Base-by-base conservation (phyloP, 30 jellyfish, hydroid and myxozoan species). In the Aurelia coerulea region DNA sequence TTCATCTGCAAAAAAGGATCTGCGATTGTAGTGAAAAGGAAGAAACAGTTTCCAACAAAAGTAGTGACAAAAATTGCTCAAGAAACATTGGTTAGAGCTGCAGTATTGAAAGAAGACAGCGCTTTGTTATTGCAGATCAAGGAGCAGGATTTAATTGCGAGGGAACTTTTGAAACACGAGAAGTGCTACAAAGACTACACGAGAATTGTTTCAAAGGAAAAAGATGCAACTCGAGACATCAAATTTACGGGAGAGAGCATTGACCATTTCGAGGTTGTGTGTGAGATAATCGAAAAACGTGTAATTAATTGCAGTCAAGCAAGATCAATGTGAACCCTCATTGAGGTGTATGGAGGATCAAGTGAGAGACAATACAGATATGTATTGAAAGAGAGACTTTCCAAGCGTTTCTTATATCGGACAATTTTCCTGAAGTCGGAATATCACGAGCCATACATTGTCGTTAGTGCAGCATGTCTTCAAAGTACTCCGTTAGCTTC, bases 381-480 rank as follows among this genome's bases (percentile, higher is more conserved):
- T 10, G 71, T 62, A 23, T 23, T 62, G 9, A 62, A 31, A 42
- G 53, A 42, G 4, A 42, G 53, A 10, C 53, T 42, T 3, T 42
- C 53, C 8, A 42, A 42, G 53, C 71, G 71, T 62, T 62, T 62
- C 71, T 62, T 23, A 62, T 10, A 62, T 62, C 71, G 71, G 35
- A 62, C 9, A 5, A 62, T 62, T 62, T 62, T 62, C 71, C 71
- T 67, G 18, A 67, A 67, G 50, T 67, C 78, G 1, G 78, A 67
- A 23, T 67, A 67, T 67, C 78, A 67, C 15, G 51, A 67, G 78
- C 23, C 78, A 49, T 67, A 67, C 78, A 67, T 67, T n/a, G 42
- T 67, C 59, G 78, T 67, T 67, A 67, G 78, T 67, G 78, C 78
- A 42, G 10, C 53, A 42, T 42, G 53, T 42, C 53, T 42, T 42